phyloP scores from a whole-genome alignment of 2,797 vertebrate species.

The Hoplostethus atlanticus region DNA sequence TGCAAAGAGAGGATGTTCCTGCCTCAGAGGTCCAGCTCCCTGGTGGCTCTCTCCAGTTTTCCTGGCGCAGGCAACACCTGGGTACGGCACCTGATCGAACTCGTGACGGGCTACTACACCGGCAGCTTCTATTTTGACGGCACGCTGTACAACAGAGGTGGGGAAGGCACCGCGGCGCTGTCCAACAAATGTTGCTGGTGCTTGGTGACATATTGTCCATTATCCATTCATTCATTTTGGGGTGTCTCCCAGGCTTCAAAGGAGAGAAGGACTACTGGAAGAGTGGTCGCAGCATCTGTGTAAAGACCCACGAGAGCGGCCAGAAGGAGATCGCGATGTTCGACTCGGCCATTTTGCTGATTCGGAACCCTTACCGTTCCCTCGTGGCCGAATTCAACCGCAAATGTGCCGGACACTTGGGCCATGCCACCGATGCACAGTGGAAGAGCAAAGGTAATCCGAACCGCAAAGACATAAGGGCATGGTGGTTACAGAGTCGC shows the following conservation, averaged over 20 bases:
- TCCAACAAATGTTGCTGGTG: slow-evolving; percentile 4
- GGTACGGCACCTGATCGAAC: slow-evolving; percentile 96
- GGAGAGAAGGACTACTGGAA: slow-evolving; percentile 99
- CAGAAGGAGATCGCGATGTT: slow-evolving; percentile 96
- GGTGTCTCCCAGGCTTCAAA: slow-evolving; percentile 90
- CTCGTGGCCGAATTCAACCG: slow-evolving; percentile 97
- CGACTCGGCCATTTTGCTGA: slow-evolving; percentile 92
- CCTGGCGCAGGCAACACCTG: slow-evolving; percentile 97
- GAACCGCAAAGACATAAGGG: not conserved
- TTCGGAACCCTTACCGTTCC: slow-evolving; percentile 95
- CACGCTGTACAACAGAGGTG: slow-evolving; percentile 96
- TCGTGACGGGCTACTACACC: slow-evolving; percentile 94
- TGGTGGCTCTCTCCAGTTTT: slow-evolving; percentile 96
- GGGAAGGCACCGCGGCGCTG: not conserved
- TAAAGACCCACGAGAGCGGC: slow-evolving; percentile 97
- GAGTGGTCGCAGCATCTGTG: slow-evolving; percentile 94
- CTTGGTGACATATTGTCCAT: slow-evolving; percentile 16
- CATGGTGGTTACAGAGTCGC: not conserved
- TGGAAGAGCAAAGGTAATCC: slow-evolving; percentile 93
- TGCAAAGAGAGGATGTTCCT: slow-evolving; percentile 95
- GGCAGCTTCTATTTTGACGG: slow-evolving; percentile 98
- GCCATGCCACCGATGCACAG: slow-evolving; percentile 92
- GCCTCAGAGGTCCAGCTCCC: slow-evolving; percentile 90
- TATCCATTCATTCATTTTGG: slow-evolving; percentile 35
- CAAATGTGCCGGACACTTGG: slow-evolving; percentile 96